Evolutionary conservation across 2,888 invertebrate species (phyloP).

Genomic region (Amphipyra berbera): DNA sequence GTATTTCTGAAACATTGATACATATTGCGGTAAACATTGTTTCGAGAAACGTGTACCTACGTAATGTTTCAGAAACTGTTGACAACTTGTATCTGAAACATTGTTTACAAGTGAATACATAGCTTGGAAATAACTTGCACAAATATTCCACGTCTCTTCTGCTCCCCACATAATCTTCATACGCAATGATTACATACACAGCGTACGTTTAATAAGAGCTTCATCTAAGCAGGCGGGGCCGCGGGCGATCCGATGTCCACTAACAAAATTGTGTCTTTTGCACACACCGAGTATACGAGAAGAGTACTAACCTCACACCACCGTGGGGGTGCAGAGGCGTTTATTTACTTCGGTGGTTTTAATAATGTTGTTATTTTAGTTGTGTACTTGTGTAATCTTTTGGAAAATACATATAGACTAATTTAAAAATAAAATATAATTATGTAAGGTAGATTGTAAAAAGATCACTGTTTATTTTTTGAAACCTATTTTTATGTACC

Average conservation of each 20-base stretch:
- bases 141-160: constrained; percentile 32
- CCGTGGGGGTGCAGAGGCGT: constrained; percentile 8
- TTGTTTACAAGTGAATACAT: too few species aligned
- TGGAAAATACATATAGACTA: too few species aligned
- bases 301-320: not conserved
- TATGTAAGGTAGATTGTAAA: too few species aligned
- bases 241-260: constrained; percentile 66
- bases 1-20: too few species aligned
- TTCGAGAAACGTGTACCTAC: too few species aligned
- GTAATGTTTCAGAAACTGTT: too few species aligned
- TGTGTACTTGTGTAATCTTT: not conserved
- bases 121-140: not conserved
- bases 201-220: constrained; percentile 63
- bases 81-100: too few species aligned
- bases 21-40: too few species aligned
- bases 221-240: constrained; percentile 63
- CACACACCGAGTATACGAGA: constrained; percentile 42
- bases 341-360: constrained; percentile 26
- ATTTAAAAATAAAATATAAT: too few species aligned
- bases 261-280: constrained; percentile 71
- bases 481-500: too few species aligned
- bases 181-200: constrained; percentile 59
- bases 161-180: constrained; percentile 50
- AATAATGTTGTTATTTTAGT: constrained; percentile 37
- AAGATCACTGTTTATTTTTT: too few species aligned